A percentile compares a stretch with the other conserved stretches of the same genome.
These are phyloP conservation scores for Anoura caudifer DNA, from an alignment of 2,113 vertebrate species.

Conservation along the genomic window DNA sequence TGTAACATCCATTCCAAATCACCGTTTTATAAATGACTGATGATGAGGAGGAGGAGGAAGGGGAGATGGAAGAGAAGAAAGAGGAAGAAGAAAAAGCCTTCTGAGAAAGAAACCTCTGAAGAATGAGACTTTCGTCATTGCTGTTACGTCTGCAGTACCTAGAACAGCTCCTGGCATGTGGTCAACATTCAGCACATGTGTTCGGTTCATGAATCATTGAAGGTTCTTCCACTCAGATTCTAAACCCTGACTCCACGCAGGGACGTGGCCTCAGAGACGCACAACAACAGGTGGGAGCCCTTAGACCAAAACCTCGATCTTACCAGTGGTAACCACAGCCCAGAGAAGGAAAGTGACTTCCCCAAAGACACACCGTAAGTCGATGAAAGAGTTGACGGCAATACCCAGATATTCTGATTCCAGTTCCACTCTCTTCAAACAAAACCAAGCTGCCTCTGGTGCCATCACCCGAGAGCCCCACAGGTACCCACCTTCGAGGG, in stretches of 20 bases:
- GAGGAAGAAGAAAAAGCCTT: neutral
- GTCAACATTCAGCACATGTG: neutral
- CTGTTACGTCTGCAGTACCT: neutral
- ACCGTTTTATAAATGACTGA: too few species aligned
- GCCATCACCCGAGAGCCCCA: neutral
- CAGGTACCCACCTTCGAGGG: accelerated
- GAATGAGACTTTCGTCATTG: neutral
- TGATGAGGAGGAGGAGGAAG: too few species aligned
- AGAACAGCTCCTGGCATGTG: neutral
- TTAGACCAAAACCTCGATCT: neutral
- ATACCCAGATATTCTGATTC: neutral
- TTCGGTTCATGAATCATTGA: accelerated
- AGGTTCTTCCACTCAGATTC: neutral
- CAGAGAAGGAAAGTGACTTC: neutral
- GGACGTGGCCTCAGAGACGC: neutral
- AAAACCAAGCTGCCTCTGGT: neutral
- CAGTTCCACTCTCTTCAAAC: neutral
- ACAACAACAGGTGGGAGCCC: neutral
- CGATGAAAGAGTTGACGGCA: neutral
- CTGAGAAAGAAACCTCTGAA: neutral
- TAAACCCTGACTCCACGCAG: neutral
- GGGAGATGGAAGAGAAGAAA: neutral
- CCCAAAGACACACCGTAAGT: neutral
- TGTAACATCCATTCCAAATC: too few species aligned
- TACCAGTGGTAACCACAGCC: neutral